Evolutionary conservation across 2,113 vertebrate species (phyloP).

Genomic region (Passer domesticus): DNA sequence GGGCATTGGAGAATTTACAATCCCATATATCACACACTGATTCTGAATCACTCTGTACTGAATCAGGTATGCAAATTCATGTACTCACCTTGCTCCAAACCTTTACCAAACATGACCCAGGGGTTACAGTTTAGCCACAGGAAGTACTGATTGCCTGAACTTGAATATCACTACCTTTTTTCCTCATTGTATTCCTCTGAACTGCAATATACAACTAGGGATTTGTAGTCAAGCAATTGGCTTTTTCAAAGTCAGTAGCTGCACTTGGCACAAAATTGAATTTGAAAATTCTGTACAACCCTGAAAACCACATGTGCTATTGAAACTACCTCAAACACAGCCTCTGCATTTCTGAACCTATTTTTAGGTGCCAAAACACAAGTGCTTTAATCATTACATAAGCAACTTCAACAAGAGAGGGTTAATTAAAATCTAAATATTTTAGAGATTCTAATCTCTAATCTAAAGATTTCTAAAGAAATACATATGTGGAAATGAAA

Average conservation of each 20-base stretch:
- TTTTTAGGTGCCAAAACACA: not conserved
- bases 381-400: not conserved
- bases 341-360: not conserved
- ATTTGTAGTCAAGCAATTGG: not conserved
- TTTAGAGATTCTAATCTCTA: no score
- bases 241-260: not conserved
- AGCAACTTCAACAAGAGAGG: not conserved
- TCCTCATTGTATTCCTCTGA: not conserved
- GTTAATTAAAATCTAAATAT: not conserved
- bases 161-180: not conserved
- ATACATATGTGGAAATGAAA: not conserved
- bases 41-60: not conserved
- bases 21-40: not conserved
- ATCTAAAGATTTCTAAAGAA: not conserved
- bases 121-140: not conserved
- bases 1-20: not conserved
- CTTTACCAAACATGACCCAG: conserved; percentile 32
- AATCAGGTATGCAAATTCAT: not conserved
- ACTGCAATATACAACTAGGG: not conserved
- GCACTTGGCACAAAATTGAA: not conserved
- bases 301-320: not conserved
- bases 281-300: not conserved
- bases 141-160: not conserved
- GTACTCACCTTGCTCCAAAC: conserved; percentile 26
- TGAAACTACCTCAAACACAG: not conserved